Evolutionary conservation across 2,888 invertebrate genomes (phyloP).

Genomic region (Scaptomyza parva): DNA sequence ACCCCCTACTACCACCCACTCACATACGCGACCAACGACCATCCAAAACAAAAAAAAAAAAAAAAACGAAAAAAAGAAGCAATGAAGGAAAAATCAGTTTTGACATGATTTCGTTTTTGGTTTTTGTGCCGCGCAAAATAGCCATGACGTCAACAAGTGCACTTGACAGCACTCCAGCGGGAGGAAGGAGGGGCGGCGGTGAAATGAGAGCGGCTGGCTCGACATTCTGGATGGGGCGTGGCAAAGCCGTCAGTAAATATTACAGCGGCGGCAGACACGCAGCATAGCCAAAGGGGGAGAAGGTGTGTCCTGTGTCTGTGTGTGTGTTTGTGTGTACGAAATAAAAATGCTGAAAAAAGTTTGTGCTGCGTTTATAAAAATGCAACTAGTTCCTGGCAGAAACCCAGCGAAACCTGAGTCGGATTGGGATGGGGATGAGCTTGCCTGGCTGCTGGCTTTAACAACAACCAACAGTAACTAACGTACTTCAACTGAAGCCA

Average conservation of each 20-base stretch:
- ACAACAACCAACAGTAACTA: slow-evolving; percentile 16
- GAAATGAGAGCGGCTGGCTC: background rate
- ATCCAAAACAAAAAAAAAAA: slow-evolving; percentile 42
- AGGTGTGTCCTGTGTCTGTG: no score
- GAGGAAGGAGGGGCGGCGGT: slow-evolving; percentile 11
- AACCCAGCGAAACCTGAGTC: slow-evolving; percentile 43
- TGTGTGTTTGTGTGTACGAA: slow-evolving; percentile 28
- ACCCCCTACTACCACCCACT: no score
- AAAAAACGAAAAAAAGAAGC: slow-evolving; percentile 27
- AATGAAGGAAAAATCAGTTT: slow-evolving; percentile 47
- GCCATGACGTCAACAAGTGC: slow-evolving; percentile 79
- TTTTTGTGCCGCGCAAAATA: slow-evolving; percentile 67
- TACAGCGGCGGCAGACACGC: slow-evolving; percentile 61
- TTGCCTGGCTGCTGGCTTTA: slow-evolving; percentile 48
- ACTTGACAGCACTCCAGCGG: slow-evolving; percentile 70
- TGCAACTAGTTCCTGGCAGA: slow-evolving; percentile 70
- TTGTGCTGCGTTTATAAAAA: slow-evolving; percentile 68
- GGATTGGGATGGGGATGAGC: slow-evolving; percentile 50
- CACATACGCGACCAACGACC: background rate
- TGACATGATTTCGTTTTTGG: slow-evolving; percentile 66
- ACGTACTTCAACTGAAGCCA: slow-evolving; percentile 42
- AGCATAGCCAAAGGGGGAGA: slow-evolving; percentile 1
- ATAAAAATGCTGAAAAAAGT: slow-evolving; percentile 54
- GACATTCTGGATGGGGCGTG: slow-evolving; percentile 15
- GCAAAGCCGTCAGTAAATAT: slow-evolving; percentile 68